Evolutionary conservation across 2,113 vertebrate genomes (phyloP).

Genomic region (Anarrhichthys ocellatus): DNA sequence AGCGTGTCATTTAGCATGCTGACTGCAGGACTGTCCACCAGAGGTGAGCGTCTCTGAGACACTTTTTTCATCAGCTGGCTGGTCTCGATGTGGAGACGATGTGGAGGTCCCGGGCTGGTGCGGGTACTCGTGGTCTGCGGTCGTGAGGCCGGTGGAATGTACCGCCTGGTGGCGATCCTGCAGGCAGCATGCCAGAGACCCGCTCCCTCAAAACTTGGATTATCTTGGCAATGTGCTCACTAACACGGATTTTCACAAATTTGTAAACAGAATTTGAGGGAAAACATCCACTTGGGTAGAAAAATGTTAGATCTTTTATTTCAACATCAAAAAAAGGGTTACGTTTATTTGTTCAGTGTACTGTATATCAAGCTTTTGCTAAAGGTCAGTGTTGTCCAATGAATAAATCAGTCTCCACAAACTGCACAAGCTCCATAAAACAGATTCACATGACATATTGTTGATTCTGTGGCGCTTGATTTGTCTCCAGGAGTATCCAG

Average conservation of each 20-base stretch:
- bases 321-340: not conserved
- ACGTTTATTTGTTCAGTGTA: not conserved
- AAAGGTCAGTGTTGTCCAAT: not conserved
- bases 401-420: not conserved
- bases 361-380: not conserved
- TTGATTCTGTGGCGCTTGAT: conserved; percentile 13
- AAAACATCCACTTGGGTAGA: not conserved
- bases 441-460: not conserved
- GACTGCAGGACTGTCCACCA: no score
- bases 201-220: not conserved
- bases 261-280: not conserved
- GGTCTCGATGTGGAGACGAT: not conserved
- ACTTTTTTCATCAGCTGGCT: not conserved
- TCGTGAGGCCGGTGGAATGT: not conserved
- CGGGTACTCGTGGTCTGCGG: not conserved
- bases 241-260: not conserved
- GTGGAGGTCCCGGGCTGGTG: not conserved
- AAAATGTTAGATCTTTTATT: not conserved
- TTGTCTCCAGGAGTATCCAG: conserved; percentile 87
- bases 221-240: not conserved
- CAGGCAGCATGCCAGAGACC: not conserved
- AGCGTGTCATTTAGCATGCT: no score
- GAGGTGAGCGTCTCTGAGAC: not conserved
- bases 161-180: not conserved
- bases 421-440: not conserved